Evolutionary conservation across 1,140 invertebrate genomes (phyloP).

Genomic region (Drosophila santomea): DNA sequence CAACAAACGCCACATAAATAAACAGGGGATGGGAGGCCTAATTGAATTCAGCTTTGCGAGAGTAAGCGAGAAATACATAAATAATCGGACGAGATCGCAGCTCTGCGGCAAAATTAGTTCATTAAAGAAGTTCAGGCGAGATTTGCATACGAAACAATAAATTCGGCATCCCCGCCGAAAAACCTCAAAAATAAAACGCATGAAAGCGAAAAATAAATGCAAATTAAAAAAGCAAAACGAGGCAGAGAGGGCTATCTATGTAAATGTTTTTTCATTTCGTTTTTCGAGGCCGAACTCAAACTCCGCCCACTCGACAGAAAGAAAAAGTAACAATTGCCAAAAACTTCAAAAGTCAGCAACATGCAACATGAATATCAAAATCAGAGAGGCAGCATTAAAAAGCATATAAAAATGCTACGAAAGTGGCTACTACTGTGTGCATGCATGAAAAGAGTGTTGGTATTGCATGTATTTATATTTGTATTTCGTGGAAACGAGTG

Average conservation of each 20-base stretch:
- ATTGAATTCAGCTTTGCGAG: slow-evolving; percentile 65
- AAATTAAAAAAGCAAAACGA: slow-evolving; percentile 64
- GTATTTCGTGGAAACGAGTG: slow-evolving; percentile 66
- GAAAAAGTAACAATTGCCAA: slow-evolving; percentile 66
- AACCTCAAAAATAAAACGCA: slow-evolving; percentile 41
- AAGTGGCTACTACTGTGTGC: slow-evolving; percentile 16
- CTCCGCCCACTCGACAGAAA: slow-evolving; percentile 9
- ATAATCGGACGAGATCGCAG: slow-evolving; percentile 34
- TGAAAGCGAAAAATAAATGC: slow-evolving; percentile 57
- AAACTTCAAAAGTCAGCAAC: slow-evolving; percentile 80
- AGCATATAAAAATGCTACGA: slow-evolving; percentile 22
- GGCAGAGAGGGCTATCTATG: slow-evolving; percentile 46
- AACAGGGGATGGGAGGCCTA: slow-evolving; percentile 55
- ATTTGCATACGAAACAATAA: slow-evolving; percentile 64
- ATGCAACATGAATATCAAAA: slow-evolving; percentile 83
- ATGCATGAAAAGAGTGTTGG: slow-evolving; percentile 28
- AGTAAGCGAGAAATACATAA: slow-evolving; percentile 52
- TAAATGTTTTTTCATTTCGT: slow-evolving; percentile 39
- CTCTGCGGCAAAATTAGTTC: slow-evolving; percentile 68
- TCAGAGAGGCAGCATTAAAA: slow-evolving; percentile 47
- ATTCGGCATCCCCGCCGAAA: slow-evolving; percentile 1
- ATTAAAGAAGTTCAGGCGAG: slow-evolving; percentile 65
- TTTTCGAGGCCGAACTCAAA: not conserved
- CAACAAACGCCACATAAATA: slow-evolving; percentile 62
- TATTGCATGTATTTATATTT: slow-evolving; percentile 59